Base-by-base conservation (phyloP, 2,888 invertebrate species). In the Adelognathus sp. region DNA sequence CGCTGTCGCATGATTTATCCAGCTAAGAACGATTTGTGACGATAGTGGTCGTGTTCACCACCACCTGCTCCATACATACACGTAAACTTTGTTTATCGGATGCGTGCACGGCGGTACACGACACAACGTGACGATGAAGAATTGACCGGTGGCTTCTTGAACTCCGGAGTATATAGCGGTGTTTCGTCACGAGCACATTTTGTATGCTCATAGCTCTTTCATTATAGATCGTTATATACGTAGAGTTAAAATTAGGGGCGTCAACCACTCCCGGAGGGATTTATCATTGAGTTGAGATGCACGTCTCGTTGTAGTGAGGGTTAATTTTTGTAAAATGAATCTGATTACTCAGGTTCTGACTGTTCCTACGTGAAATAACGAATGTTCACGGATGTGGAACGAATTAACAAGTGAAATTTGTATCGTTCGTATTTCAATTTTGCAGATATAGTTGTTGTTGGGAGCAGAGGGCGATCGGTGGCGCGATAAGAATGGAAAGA, bases 1-100 rank as follows among this genome's bases (percentile, higher is more conserved):
- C 84, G 79, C 79, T 83, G 86, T 86, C 88, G 88, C 88, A 89
- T 88, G 88, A 89, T 89, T 88, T 88, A 88, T 84, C 82, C 71
- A 72, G 67, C 67, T 29, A 61, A 3, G 58, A 31, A 46, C 77
- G 73, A 78, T 78, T 78, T 73, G 69, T 58, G 50, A 63, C 46
- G 41, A 70, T 50, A 54, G 44, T 29, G 41, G 21, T 52, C 16
- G 16, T 52, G 11, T 31, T 21, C 29, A 44, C 44, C 41, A 31
- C 18, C n/a, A 14, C 9, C n/a, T 63, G 33, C 44, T 5, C 9
- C 31, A n/a, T 3, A 9, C 11, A 21, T 14, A 31, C 33, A 24
- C 31, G 11, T 61, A 14, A 36, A 41, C 44, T 16, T 27, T 16
- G 5, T 11, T 14, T 33, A 18, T 39, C n/a, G n/a, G n/a, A 36